These are phyloP conservation scores for Micrasema minimum DNA, from an alignment of 1,140 invertebrate species.

Conservation along the genomic window DNA sequence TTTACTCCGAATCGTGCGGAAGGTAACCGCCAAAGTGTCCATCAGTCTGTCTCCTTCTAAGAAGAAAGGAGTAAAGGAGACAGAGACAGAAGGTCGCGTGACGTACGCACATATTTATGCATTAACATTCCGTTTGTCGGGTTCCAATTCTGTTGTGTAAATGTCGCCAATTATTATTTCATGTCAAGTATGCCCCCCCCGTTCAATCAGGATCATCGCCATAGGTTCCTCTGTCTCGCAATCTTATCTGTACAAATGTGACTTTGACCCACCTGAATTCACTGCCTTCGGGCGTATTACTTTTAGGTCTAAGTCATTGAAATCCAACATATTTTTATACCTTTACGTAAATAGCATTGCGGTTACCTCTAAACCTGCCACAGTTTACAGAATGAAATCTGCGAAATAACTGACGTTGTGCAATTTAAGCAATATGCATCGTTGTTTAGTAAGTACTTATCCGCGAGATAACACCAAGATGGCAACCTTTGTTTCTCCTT, in stretches of 20 bases:
- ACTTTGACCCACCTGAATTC: conserved; percentile 9
- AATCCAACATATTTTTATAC: background rate
- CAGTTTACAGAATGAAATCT: background rate
- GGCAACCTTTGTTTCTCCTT: conserved; percentile 20
- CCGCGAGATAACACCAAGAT: background rate
- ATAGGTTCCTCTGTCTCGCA: background rate
- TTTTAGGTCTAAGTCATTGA: background rate
- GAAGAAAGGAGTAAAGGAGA: conserved; percentile 25
- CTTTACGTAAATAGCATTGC: background rate
- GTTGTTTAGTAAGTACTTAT: background rate
- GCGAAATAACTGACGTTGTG: conserved; percentile 2
- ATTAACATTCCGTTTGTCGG: conserved; percentile 43
- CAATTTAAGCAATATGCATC: background rate
- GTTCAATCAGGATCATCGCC: background rate
- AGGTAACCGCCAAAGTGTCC: conserved; percentile 39
- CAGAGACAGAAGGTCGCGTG: conserved; percentile 43
- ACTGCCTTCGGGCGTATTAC: too few relatives aligned
- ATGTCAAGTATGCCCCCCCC: conserved; percentile 12
- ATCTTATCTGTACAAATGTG: conserved; percentile 17
- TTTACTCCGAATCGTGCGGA: conserved; percentile 25
- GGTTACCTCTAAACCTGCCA: background rate
- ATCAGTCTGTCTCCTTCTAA: conserved; percentile 33
- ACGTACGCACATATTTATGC: conserved; percentile 47
- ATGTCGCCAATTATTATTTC: conserved; percentile 32
- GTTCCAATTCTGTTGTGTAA: conserved; percentile 35